phyloP scores from a whole-genome alignment of 2,797 vertebrate species.

The Girardinus metallicus region DNA sequence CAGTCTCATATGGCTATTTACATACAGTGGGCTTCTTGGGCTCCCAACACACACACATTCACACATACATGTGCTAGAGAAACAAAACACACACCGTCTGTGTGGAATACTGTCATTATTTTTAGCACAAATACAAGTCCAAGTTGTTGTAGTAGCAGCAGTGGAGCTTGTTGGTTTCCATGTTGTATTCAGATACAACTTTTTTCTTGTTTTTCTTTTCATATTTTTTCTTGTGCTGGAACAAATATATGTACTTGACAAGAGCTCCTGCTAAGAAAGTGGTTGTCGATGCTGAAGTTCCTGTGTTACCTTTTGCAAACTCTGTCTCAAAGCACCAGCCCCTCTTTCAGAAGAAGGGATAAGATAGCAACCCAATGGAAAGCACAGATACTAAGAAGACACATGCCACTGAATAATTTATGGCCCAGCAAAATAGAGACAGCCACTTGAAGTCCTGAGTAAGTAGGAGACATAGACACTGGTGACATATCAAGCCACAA shows the following conservation, averaged over 20 bases:
- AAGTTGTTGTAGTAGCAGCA: slow-evolving; percentile 79
- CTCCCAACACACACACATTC: slow-evolving; percentile 43
- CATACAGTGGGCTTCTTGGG: slow-evolving; percentile 78
- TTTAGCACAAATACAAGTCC: slow-evolving; percentile 73
- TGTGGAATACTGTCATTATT: slow-evolving; percentile 79
- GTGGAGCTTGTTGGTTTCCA: slow-evolving; percentile 78
- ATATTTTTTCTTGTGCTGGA: slow-evolving; percentile 81
- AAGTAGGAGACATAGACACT: slow-evolving; percentile 84
- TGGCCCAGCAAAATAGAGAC: slow-evolving; percentile 84
- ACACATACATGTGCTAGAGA: slow-evolving; percentile 27
- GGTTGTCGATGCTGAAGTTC: slow-evolving; percentile 86
- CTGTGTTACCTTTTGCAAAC: slow-evolving; percentile 86
- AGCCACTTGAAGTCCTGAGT: slow-evolving; percentile 87
- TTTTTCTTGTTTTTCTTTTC: slow-evolving; percentile 79
- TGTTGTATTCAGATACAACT: slow-evolving; percentile 83
- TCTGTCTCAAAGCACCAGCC: slow-evolving; percentile 85
- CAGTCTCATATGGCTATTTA: slow-evolving; percentile 88
- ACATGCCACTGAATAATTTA: slow-evolving; percentile 86
- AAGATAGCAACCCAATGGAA: slow-evolving; percentile 83
- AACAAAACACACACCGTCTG: slow-evolving; percentile 65
- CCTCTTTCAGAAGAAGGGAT: slow-evolving; percentile 81
- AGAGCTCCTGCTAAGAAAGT: slow-evolving; percentile 85
- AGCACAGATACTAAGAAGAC: slow-evolving; percentile 83
- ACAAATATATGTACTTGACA: slow-evolving; percentile 85
- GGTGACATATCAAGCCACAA: slow-evolving; percentile 88